Evolutionary conservation across 1,140 invertebrate genomes (phyloP), one percentile per base, ranked within the genome.

Genomic region (Rhynchophorus ferrugineus): DNA sequence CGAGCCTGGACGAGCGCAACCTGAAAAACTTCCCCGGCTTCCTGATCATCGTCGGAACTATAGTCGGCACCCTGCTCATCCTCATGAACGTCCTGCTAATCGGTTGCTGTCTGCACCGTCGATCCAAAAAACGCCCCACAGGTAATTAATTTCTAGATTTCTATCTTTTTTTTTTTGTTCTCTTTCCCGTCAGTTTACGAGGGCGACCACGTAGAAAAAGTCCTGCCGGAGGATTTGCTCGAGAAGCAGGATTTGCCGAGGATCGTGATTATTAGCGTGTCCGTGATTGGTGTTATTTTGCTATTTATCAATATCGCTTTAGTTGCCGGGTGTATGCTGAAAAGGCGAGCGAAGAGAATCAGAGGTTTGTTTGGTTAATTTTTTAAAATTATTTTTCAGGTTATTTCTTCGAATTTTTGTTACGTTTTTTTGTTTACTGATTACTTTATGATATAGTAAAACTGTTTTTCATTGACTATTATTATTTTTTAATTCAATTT

Each of bases 1-100:
- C 71, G 35, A 72, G 69, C 48, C 61, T 67, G 54, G 71, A 72
- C 58, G 71, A 69, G 44, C 62, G 63, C 56, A 65, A 62, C 29
- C 59, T 66, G 21, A 63, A 61, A 54, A 64, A 64, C 43, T 68
- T 70, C 41, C 78, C 79, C 37, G 74, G 80, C 38, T 77, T 91
- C 56, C 79, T 92, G 58, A 80, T 89, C 42, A 77, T 87, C 44
- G 74, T 83, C 19, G 83, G 87, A 34, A 84, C 82, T 47, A 75
- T 87, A 20, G 78, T 86, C 7, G 85, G 84, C 17, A 78, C 82
- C 38, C 77, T 80, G 33, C 74, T 88, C 42, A 78, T 89, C 19
- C 69, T 85, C 19, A 77, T 91, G 63, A 92, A 92, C 72, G 81
- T 92, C 61, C 78, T 90, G 50, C 76, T 93, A 66, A 87, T 93